Conservation (phyloP, 2,797 vertebrate genomes). For the Karalla daura region DNA sequence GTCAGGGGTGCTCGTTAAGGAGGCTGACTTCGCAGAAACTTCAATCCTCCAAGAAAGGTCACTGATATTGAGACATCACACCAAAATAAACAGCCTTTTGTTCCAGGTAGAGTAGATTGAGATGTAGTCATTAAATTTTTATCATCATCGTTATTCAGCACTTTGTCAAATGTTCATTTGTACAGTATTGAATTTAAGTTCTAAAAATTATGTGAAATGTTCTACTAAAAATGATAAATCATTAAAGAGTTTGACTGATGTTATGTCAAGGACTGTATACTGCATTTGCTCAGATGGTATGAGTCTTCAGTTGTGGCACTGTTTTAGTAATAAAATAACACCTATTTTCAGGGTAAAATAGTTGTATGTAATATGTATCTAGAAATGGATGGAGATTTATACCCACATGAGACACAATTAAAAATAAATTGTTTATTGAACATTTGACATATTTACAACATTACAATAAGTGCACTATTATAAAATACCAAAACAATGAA, state of each 20-base stretch:
- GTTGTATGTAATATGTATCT: not conserved
- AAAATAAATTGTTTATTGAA: constrained; percentile 71
- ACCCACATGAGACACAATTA: constrained; percentile 13
- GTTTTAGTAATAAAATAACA: not conserved
- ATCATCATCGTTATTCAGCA: constrained; percentile 60
- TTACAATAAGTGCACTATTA: constrained; percentile 9
- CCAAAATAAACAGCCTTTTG: constrained; percentile 49
- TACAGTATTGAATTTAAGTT: not conserved
- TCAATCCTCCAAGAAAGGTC: constrained; percentile 57
- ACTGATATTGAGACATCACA: constrained; percentile 15
- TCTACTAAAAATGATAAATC: not conserved
- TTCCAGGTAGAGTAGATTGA: not conserved
- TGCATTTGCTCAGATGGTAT: not conserved
- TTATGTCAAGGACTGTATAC: not conserved
- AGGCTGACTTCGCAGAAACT: constrained; percentile 23
- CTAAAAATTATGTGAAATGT: not conserved
- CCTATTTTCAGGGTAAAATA: not conserved
- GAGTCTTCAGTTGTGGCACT: not conserved
- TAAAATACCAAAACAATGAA: constrained; percentile 8
- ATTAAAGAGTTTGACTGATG: not conserved
- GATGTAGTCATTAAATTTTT: not conserved
- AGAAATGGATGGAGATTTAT: not conserved
- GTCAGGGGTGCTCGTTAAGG: constrained; percentile 37
- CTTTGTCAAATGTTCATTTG: constrained; percentile 12
- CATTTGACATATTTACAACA: constrained; percentile 52